These are phyloP conservation scores for Carterocephalus palaemon DNA, from an alignment of 2,888 invertebrate genomes.

Conservation along the genomic window DNA sequence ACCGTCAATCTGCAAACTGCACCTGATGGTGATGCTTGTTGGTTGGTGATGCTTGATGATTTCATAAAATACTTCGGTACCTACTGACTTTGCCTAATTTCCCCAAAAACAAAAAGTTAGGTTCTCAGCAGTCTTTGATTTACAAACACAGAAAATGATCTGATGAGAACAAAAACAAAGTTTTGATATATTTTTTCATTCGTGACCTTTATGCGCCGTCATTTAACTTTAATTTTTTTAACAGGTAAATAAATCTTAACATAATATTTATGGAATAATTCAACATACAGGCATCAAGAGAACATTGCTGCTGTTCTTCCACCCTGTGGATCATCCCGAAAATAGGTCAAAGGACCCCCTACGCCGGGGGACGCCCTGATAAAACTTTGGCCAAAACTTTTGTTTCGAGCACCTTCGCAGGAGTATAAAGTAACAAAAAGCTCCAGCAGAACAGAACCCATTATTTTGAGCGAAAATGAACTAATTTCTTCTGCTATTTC, in stretches of 20 bases:
- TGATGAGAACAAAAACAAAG: too few species aligned
- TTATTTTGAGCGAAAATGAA: constrained; percentile 25
- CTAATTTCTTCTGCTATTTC: constrained; percentile 21
- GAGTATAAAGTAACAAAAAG: constrained; percentile 37
- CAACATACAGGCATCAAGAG: constrained; percentile 22
- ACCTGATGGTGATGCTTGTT: too few species aligned
- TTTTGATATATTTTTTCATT: too few species aligned
- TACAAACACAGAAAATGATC: too few species aligned
- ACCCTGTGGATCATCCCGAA: constrained; percentile 60
- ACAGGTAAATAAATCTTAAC: neutral
- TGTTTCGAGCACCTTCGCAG: constrained; percentile 71
- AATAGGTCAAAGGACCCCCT: constrained; percentile 72
- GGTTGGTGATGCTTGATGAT: too few species aligned
- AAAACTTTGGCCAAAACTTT: constrained; percentile 71
- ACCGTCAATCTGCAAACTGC: too few species aligned
- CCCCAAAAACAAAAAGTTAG: too few species aligned
- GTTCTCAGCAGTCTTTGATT: too few species aligned
- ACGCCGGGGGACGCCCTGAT: constrained; percentile 59
- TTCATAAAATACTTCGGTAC: too few species aligned
- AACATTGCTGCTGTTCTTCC: constrained; percentile 27
- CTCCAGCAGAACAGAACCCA: constrained; percentile 26
- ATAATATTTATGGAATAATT: constrained; percentile 4
- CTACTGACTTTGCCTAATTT: too few species aligned
- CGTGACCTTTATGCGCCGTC: neutral
- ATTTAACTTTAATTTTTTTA: neutral